These are phyloP conservation scores for Melolontha melolontha DNA, from an alignment of 2,888 invertebrate species.

Conservation along the genomic window DNA sequence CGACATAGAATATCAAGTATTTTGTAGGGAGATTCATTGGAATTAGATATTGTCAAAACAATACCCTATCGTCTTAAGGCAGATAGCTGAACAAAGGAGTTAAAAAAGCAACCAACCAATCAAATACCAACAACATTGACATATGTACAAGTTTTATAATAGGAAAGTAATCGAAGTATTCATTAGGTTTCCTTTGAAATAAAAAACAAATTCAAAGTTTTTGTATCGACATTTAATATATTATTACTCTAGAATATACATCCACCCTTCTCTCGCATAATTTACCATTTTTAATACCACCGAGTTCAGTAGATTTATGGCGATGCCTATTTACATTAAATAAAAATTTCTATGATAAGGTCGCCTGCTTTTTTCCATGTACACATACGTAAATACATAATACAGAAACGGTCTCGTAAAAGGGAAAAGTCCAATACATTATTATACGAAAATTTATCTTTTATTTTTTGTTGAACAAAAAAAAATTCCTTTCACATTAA, in stretches of 20 bases:
- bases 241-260: not conserved
- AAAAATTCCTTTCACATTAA: slow-evolving; percentile 20
- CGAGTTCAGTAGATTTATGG: slow-evolving; percentile 12
- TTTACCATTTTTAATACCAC: slow-evolving; percentile 3
- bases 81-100: no score
- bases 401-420: slow-evolving; percentile 7
- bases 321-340: slow-evolving; percentile 15
- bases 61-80: no score
- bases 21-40: no score
- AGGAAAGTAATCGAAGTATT: not conserved
- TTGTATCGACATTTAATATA: slow-evolving; percentile 11
- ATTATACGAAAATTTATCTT: slow-evolving; percentile 27
- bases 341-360: slow-evolving; percentile 13
- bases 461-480: slow-evolving; percentile 12
- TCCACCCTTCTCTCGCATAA: not conserved
- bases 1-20: no score
- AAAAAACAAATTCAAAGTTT: not conserved
- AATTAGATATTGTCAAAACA: no score
- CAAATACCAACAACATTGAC: no score
- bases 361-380: slow-evolving; percentile 6
- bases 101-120: no score
- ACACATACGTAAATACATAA: no score
- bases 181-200: not conserved
- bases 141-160: no score
- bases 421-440: slow-evolving; percentile 8